These are phyloP conservation scores for Simalia tracyae DNA, from an alignment of 2,797 vertebrate species.

Conservation along the genomic window DNA sequence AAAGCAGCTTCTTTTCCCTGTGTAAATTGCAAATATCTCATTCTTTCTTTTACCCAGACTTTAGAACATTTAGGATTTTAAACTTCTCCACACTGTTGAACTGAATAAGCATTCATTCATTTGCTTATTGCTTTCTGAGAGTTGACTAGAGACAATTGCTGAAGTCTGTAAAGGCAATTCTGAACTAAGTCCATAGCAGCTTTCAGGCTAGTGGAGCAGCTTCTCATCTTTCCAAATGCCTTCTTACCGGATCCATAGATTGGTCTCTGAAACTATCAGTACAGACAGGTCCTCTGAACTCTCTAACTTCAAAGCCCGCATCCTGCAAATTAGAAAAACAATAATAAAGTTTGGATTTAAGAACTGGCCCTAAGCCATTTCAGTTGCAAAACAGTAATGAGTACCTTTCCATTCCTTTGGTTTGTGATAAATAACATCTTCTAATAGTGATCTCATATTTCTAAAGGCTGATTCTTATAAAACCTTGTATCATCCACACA, in stretches of 20 bases:
- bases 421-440: not conserved
- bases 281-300: conserved; percentile 17
- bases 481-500: not conserved
- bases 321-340: conserved; percentile 18
- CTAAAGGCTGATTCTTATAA: not conserved
- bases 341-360: not conserved
- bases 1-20: not conserved
- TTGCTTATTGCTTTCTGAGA: not conserved
- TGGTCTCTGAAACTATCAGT: not conserved
- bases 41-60: not conserved
- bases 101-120: not conserved
- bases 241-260: conserved; percentile 21
- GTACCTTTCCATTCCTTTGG: not conserved
- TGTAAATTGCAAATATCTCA: not conserved
- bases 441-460: not conserved
- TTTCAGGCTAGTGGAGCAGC: not conserved
- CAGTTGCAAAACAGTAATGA: not conserved
- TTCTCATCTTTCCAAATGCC: not conserved
- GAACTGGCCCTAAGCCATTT: not conserved
- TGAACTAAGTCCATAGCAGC: not conserved
- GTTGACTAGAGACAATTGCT: not conserved
- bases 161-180: not conserved
- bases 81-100: not conserved
- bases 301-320: conserved; percentile 11
- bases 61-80: not conserved